Percentiles rank a stretch among this genome's conserved stretches.
Evolutionary conservation across 2,113 vertebrate species (phyloP).

Genomic region (Gambusia affinis): DNA sequence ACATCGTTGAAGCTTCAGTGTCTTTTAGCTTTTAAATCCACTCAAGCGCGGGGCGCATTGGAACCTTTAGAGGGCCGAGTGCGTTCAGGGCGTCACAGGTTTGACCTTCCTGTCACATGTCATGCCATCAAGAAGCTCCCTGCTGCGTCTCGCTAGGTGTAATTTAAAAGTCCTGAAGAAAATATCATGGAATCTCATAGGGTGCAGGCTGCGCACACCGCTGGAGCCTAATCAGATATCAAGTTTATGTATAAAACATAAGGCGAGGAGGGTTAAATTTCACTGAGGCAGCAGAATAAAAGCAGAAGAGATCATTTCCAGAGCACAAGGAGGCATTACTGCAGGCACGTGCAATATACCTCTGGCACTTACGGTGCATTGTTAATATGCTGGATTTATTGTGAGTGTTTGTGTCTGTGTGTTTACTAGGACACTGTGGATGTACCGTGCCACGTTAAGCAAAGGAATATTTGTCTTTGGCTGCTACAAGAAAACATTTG

Average conservation of each 20-base stretch:
- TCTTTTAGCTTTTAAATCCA: slow-evolving; percentile 36
- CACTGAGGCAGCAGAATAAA: slow-evolving; percentile 39
- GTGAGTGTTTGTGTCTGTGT: slow-evolving; percentile 12
- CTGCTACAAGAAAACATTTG: background rate
- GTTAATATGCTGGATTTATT: slow-evolving; percentile 40
- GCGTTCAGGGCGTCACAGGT: slow-evolving; percentile 17
- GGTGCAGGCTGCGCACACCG: slow-evolving; percentile 14
- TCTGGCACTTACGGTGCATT: slow-evolving; percentile 42
- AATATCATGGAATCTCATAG: slow-evolving; percentile 51
- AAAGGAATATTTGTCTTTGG: slow-evolving; percentile 18
- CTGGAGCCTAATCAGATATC: slow-evolving; percentile 49
- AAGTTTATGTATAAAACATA: slow-evolving; percentile 72
- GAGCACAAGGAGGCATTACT: slow-evolving; percentile 23
- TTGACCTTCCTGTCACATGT: slow-evolving; percentile 35
- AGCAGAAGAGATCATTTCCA: slow-evolving; percentile 26
- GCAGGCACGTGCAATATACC: slow-evolving; percentile 7
- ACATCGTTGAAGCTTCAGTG: slow-evolving; percentile 11
- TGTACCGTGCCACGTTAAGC: slow-evolving; percentile 1
- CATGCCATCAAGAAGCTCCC: slow-evolving; percentile 8
- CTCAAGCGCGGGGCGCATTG: slow-evolving; percentile 8
- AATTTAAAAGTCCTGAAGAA: slow-evolving; percentile 30
- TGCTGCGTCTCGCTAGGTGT: background rate
- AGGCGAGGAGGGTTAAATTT: slow-evolving; percentile 47
- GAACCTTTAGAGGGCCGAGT: slow-evolving; percentile 6
- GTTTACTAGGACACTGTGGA: slow-evolving; percentile 20